Conservation (phyloP, 2,113 vertebrate genomes). For the Chlorodrepanis virens region DNA sequence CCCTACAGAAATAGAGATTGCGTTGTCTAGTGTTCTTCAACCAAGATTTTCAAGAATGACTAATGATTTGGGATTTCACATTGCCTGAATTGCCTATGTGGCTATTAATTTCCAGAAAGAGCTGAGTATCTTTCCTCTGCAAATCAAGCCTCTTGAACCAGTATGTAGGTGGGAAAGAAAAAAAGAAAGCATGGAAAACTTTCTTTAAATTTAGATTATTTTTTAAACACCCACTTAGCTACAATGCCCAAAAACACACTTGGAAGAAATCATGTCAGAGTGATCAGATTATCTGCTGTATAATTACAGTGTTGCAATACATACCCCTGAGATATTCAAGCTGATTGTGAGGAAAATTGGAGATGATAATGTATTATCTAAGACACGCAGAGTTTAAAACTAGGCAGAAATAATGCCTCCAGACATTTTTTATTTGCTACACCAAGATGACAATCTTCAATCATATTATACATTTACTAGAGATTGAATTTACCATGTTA, state of each 20-base stretch:
- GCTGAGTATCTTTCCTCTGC: not conserved
- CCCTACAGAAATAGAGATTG: not conserved
- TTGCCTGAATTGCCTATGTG: not conserved
- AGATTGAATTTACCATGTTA: not conserved
- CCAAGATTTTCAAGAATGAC: slow-evolving; percentile 18
- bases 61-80: not conserved
- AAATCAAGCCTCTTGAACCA: not conserved
- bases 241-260: not conserved
- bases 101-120: not conserved
- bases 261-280: not conserved
- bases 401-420: not conserved
- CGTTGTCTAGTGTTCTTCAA: not conserved
- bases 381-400: slow-evolving; percentile 1
- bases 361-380: not conserved
- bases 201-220: not conserved
- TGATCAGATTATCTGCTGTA: not conserved
- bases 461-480: not conserved
- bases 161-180: not conserved
- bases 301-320: not conserved
- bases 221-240: not conserved
- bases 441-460: not conserved
- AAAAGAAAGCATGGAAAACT: not conserved
- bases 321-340: not conserved
- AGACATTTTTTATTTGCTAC: not conserved
- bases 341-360: not conserved